Conservation (phyloP, 2,113 vertebrate species). For the Tragelaphus buxtoni region DNA sequence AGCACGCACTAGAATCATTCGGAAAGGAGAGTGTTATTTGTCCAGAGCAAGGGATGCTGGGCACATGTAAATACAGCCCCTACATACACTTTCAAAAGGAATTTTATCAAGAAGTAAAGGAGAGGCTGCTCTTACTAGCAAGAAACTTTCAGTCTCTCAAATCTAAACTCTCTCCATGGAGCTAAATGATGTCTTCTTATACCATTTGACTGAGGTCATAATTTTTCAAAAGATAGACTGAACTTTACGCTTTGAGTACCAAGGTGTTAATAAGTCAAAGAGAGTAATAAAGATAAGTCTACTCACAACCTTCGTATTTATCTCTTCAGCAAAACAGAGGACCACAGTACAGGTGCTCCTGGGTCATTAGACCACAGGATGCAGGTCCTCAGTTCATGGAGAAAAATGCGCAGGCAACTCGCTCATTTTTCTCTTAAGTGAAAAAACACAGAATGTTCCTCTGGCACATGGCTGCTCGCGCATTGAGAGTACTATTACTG, state of each 20-base stretch:
- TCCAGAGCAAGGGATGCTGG: background rate
- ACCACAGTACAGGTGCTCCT: background rate
- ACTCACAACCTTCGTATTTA: background rate
- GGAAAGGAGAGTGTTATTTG: background rate
- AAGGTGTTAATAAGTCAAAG: background rate
- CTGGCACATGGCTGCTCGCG: background rate
- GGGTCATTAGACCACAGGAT: background rate
- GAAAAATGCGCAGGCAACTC: background rate
- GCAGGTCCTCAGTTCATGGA: background rate
- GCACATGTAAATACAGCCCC: conserved; percentile 9
- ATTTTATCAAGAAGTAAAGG: conserved; percentile 26
- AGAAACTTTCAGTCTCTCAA: conserved; percentile 19
- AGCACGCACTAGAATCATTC: background rate
- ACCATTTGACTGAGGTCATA: background rate
- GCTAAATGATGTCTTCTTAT: background rate
- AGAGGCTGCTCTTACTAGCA: conserved; percentile 13
- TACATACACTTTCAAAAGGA: background rate
- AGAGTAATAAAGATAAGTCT: background rate
- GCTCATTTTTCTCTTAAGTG: background rate
- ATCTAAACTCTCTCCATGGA: background rate
- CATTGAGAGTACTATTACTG: background rate
- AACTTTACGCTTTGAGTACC: background rate
- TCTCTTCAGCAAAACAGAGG: background rate
- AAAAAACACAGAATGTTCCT: background rate
- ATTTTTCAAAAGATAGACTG: background rate